Percentiles rank a stretch among this genome's conserved stretches.
Evolutionary conservation across 2,113 vertebrate genomes (phyloP).

Genomic region (Hylia prasina): DNA sequence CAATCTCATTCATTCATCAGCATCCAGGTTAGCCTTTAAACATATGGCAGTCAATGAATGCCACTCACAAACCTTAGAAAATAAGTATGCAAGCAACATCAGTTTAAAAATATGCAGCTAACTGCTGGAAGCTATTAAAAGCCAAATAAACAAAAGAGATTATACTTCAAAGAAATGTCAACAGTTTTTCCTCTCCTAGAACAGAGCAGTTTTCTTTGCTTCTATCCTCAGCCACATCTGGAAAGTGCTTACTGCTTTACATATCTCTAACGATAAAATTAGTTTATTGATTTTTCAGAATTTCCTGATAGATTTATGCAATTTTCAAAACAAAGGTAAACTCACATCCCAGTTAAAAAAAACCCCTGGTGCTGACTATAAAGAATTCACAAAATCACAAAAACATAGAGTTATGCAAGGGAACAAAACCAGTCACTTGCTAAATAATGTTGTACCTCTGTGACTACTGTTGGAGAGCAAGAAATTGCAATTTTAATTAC

Average conservation of each 20-base stretch:
- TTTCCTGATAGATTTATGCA: slow-evolving; percentile 82
- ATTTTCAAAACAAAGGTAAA: slow-evolving; percentile 78
- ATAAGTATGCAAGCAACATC: slow-evolving; percentile 76
- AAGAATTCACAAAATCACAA: slow-evolving; percentile 69
- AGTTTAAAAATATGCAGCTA: slow-evolving; percentile 82
- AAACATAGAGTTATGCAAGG: not conserved
- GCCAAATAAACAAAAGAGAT: slow-evolving; percentile 85
- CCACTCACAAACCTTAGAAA: slow-evolving; percentile 73
- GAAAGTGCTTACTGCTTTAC: slow-evolving; percentile 82
- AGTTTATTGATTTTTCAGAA: slow-evolving; percentile 87
- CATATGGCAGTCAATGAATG: slow-evolving; percentile 74
- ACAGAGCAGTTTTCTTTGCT: slow-evolving; percentile 81
- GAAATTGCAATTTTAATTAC: slow-evolving; percentile 4
- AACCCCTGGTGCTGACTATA: slow-evolving; percentile 55
- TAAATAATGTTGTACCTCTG: slow-evolving; percentile 12
- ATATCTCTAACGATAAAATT: slow-evolving; percentile 83
- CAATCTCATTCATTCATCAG: slow-evolving; percentile 52
- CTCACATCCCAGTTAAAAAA: slow-evolving; percentile 52
- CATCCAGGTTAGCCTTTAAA: slow-evolving; percentile 66
- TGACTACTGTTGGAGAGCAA: not conserved
- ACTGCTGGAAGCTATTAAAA: slow-evolving; percentile 87
- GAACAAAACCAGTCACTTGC: not conserved
- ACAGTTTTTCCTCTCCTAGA: slow-evolving; percentile 82
- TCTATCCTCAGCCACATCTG: slow-evolving; percentile 82
- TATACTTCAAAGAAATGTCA: slow-evolving; percentile 87